Conservation (phyloP, 2,113 vertebrate genomes). For the Osmerus mordax region DNA sequence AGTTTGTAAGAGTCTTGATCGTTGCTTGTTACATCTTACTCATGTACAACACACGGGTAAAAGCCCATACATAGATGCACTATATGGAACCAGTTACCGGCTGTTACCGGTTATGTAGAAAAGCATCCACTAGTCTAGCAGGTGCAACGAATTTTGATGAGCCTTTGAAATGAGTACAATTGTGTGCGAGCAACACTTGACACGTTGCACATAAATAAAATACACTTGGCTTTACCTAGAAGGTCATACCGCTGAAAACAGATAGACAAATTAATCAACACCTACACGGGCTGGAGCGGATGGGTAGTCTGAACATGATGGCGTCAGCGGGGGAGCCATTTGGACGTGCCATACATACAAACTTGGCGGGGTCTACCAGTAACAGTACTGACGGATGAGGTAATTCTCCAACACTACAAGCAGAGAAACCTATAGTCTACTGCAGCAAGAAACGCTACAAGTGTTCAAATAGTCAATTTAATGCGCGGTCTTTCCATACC, state of each 20-base stretch:
- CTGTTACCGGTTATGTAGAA: background rate
- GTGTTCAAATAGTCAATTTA: background rate
- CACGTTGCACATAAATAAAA: background rate
- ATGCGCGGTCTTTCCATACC: too few relatives aligned
- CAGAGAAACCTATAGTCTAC: too few relatives aligned
- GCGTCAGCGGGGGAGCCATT: background rate
- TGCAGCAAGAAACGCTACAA: constrained; percentile 12
- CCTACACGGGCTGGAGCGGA: background rate
- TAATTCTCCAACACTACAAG: constrained; percentile 30
- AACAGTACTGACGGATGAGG: constrained; percentile 38
- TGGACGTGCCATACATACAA: constrained; percentile 41
- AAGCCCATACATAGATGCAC: background rate
- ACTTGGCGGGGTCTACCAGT: constrained; percentile 20
- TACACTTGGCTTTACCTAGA: background rate
- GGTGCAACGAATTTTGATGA: background rate
- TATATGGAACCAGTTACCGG: constrained; percentile 10
- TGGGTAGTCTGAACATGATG: background rate
- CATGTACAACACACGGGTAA: background rate
- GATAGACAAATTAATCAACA: constrained; percentile 1
- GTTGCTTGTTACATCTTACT: background rate
- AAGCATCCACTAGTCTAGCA: background rate
- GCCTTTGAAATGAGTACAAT: background rate
- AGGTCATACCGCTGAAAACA: constrained; percentile 3
- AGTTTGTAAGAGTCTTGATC: too few relatives aligned
- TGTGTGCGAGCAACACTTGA: background rate